Conservation (phyloP, 1,140 invertebrate species). For the Penaeus vannamei region DNA sequence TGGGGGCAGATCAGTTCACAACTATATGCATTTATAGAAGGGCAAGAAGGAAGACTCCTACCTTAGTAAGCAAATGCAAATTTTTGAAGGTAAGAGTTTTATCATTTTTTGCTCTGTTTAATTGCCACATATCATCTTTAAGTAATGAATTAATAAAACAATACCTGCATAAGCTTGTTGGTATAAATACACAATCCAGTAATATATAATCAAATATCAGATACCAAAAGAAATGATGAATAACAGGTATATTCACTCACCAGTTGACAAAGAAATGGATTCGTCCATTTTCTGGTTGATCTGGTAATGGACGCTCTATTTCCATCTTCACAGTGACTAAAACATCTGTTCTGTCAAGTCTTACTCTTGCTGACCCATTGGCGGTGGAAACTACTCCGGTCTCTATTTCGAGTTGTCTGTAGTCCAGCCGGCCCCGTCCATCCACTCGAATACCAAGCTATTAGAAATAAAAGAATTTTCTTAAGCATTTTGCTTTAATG, state of each 20-base stretch:
- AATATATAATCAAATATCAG: too few species aligned
- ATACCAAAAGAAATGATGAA: too few species aligned
- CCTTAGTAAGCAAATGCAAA: too few species aligned
- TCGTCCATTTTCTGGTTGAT: conserved; percentile 85
- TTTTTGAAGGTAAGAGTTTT: too few species aligned
- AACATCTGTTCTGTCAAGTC: conserved; percentile 92
- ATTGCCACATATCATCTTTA: too few species aligned
- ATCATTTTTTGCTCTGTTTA: too few species aligned
- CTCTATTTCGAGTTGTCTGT: conserved; percentile 91
- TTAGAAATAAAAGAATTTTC: conserved; percentile 65
- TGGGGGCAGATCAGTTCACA: too few species aligned
- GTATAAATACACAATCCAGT: too few species aligned
- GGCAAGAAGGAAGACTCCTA: too few species aligned
- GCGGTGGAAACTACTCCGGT: conserved; percentile 90
- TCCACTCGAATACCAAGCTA: conserved; percentile 91
- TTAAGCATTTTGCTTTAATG: neutral
- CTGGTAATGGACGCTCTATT: conserved; percentile 84
- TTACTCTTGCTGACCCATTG: conserved; percentile 89
- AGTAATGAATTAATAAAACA: too few species aligned
- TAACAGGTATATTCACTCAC: conserved; percentile 74
- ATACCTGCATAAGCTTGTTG: too few species aligned
- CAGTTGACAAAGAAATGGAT: conserved; percentile 97
- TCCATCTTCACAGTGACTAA: conserved; percentile 94
- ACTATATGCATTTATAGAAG: too few species aligned
- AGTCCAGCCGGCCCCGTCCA: conserved; percentile 87